Evolutionary conservation across 1,140 invertebrate species (phyloP), one percentile per base, ranked within the genome.

Genomic region (Dinoponera quadriceps): DNA sequence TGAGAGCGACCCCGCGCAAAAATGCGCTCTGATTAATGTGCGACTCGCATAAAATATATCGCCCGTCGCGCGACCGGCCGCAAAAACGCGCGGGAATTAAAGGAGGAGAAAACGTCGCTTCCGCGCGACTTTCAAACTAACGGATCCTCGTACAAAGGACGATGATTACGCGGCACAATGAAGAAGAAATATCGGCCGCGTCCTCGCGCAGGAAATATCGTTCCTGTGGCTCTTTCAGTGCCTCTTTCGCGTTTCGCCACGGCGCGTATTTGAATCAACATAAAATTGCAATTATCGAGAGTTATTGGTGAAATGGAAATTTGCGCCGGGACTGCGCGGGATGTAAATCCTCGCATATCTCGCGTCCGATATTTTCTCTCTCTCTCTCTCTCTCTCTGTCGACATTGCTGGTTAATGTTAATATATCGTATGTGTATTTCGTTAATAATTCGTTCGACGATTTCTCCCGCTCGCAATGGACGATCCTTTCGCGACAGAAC

Each of bases 1-100:
- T n/a, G n/a, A 7, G 38, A 44, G 38, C 38, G n/a, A n/a, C 38
- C 20, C 29, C 63, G 51, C 13, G 62, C 63, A 78, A 78, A 78
- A 78, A 78, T 78, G 63, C 63, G 63, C 44, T 77, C 74, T 78
- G 75, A 78, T 78, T 78, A 78, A 78, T 78, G 75, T 54, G 27
- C 63, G 63, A 57, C 22, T 13, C 63, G 75, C 51, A 29, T 33
- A 44, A 55, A 78, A 78, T 69, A 78, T 69, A 78, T 78, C 75
- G 49, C 20, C 51, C 14, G 69, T 51, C 51, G 51, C 27, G 62
- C 16, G 5, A 22, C 13, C 27, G 74, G 60, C 29, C 48, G 59
- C 59, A 75, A 65, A n/a, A 51, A 60, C n/a, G 38, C 18, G 55
- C 73, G 60, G 44, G 51, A 57, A 69, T 69, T 68, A 69, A 55